These are phyloP conservation scores for Sebastes melanostomus DNA, from an alignment of 2,797 vertebrate species.

Conservation along the genomic window DNA sequence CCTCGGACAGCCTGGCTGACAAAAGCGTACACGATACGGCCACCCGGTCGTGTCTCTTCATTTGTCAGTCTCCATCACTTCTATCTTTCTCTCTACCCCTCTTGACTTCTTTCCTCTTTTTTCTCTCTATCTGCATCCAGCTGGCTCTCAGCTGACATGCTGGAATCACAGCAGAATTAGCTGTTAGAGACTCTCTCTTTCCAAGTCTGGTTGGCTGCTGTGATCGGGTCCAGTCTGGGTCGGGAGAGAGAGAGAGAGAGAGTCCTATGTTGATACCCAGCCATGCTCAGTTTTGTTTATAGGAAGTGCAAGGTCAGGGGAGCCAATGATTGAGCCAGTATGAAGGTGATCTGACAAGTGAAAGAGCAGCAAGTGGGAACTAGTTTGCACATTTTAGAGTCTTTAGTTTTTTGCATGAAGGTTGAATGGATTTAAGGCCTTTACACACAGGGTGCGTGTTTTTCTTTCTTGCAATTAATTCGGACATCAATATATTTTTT, in stretches of 20 bases:
- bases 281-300: not conserved
- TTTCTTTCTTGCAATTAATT: too few relatives aligned
- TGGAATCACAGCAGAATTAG: not conserved
- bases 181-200: not conserved
- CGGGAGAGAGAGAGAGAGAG: not conserved
- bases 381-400: too few relatives aligned
- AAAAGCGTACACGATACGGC: not conserved
- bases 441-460: too few relatives aligned
- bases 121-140: constrained; percentile 8
- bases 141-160: not conserved
- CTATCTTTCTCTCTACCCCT: not conserved
- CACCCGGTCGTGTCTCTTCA: not conserved
- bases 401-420: not conserved
- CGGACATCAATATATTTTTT: too few relatives aligned
- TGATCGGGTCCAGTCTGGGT: not conserved
- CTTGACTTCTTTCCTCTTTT: not conserved
- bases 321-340: not conserved
- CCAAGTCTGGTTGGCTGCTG: not conserved
- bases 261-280: too few relatives aligned
- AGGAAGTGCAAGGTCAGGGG: not conserved
- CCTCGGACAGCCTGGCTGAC: constrained; percentile 6
- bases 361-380: not conserved
- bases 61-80: constrained; percentile 18
- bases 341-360: not conserved
- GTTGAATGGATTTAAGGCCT: not conserved